phyloP scores from a whole-genome alignment of 2,113 vertebrate genomes.

The Albula goreensis region DNA sequence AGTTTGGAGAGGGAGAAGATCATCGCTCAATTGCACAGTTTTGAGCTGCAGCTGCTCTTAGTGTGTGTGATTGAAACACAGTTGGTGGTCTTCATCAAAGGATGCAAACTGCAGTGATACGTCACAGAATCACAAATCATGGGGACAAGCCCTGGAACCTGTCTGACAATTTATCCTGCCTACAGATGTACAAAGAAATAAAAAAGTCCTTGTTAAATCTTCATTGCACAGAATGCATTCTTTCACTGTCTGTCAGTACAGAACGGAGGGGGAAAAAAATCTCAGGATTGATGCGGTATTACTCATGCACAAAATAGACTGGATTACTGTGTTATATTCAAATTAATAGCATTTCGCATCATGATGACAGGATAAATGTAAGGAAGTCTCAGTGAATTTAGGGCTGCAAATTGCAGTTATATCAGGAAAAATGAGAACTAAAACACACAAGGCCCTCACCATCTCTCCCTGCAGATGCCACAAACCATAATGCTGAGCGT shows the following conservation, averaged over 20 bases:
- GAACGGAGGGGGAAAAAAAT: background rate
- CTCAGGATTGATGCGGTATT: background rate
- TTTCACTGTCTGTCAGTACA: background rate
- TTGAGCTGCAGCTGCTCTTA: background rate
- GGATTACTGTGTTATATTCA: slow-evolving; percentile 14
- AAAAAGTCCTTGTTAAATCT: background rate
- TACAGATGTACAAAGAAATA: background rate
- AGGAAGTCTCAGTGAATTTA: slow-evolving; percentile 9
- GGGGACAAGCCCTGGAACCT: background rate
- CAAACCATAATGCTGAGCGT: slow-evolving; percentile 2
- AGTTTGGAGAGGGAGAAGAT: background rate
- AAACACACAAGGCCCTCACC: slow-evolving; percentile 4
- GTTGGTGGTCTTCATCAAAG: background rate
- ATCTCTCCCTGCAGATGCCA: slow-evolving; percentile 17
- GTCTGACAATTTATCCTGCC: background rate
- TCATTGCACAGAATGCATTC: background rate
- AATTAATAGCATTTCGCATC: slow-evolving; percentile 17
- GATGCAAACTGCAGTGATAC: background rate
- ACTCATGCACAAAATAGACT: slow-evolving; percentile 10
- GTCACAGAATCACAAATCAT: background rate
- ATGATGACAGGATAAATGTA: slow-evolving; percentile 12
- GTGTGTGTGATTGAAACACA: background rate
- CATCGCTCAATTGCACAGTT: background rate
- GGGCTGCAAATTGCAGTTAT: background rate
- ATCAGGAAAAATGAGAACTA: slow-evolving; percentile 13